Base-by-base conservation (phyloP, 2,113 vertebrate genomes). In the Maccullochella peelii region DNA sequence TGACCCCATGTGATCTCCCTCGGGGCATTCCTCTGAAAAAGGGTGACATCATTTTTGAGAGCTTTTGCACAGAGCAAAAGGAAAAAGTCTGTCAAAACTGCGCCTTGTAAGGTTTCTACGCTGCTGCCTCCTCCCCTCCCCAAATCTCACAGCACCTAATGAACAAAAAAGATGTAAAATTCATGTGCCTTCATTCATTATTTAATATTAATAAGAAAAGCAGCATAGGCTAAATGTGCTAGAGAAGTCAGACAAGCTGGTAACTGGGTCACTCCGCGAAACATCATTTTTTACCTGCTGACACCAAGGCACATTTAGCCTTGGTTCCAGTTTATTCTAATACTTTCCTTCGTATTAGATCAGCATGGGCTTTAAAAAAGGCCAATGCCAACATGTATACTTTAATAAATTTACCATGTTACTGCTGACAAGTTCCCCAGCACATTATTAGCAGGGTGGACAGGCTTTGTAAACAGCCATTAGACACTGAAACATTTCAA, bases 151-250 rank as follows among this genome's bases (percentile, higher is more conserved):
- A 81, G 78, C 86, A 54, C 79, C 67, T 86, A 88, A 90, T 86
- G 89, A 92, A 90, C 83, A 90, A 89, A 91, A 92, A 88, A 52
- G 30, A 93, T 93, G 86, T 86, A 91, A 93, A 94, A 94, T 93
- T 86, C 65, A 94, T 93, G 89, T 70, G 57, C 52, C 21, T 80
- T 75, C 87, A 92, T 93, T 72, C 44, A 93, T 91, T 93, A 92
- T 94, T 93, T 68, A 93, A 78, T 73, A 89, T 86, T 92, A 91
- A 91, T 87, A 88, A 79, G 75, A 85, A 87, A 83, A 84, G 82
- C 88, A 78, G 84, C 70, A 70, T 5, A 63, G 78, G 88, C 84
- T 86, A 62, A 88, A 85, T 89, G 87, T 83, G 68, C 63, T 57
- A 20, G 38, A 80, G 79, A 67, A 82, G 82, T 83, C 75, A 89